Base-by-base conservation (phyloP, 2,113 vertebrate species). In the Pseudorhombus dupliciocellatus region DNA sequence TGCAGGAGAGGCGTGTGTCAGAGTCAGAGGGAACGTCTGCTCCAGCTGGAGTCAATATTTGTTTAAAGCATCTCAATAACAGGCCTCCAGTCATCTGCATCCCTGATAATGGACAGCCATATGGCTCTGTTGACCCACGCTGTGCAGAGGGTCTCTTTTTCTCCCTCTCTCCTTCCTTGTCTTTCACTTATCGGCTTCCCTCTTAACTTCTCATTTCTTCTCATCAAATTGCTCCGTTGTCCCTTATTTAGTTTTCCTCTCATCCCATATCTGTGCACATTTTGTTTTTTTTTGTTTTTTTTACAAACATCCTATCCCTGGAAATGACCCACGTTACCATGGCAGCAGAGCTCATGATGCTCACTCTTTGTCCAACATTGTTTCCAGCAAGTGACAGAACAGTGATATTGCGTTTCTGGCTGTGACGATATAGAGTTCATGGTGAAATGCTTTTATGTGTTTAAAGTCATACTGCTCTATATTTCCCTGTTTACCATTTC, bases 31-130 rank as follows among this genome's bases (percentile, higher is more conserved):
- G 79, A 88, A 84, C 65, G 84, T 73, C 87, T 83, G 91, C 87
- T 92, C 90, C 90, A 93, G 91, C 93, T 93, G 91, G 85, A 91
- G 93, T 95, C 92, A 95, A 95, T 95, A 94, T 95, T 95, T 94
- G 93, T 88, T 93, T 91, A 92, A 91, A 91, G 89, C 94, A 94
- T 94, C 93, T 94, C 92, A 95, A 93, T 93, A 94, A 93, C 93
- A 92, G 90, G 92, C 91, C 84, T 86, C 67, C 90, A 93, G 92
- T 94, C 93, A 94, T 95, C 93, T 94, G 93, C 92, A 91, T 93
- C 87, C 90, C 88, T 93, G 92, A 94, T 94, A 94, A 94, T 94
- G 92, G 93, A 92, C 84, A 65, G 74, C 93, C 94, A 94, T 94
- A 94, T 94, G 94, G 92, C 92, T 92, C 88, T 94, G 92, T 95